A percentile compares a stretch with the other conserved stretches of the same genome.
Evolutionary conservation across 2,113 vertebrate species (phyloP).

Genomic region (Tricholaema leucomelas): DNA sequence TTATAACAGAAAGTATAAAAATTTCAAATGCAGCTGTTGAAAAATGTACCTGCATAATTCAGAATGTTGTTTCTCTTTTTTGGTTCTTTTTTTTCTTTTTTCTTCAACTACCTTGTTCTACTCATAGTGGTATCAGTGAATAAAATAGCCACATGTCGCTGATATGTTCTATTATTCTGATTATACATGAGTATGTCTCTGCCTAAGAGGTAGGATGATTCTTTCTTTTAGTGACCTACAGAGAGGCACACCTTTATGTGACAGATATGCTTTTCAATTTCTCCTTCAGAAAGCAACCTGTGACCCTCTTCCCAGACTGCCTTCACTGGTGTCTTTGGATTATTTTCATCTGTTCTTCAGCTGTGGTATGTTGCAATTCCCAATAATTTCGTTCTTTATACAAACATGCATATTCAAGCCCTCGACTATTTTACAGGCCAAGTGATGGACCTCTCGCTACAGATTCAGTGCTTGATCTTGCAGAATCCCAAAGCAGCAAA

Average conservation of each 20-base stretch:
- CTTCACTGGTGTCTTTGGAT: neutral
- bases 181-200: neutral
- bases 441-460: neutral
- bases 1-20: neutral
- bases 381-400: neutral
- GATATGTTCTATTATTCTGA: neutral
- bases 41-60: neutral
- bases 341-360: neutral
- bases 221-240: neutral
- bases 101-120: neutral
- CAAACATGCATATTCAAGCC: neutral
- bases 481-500: neutral
- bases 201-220: neutral
- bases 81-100: neutral
- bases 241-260: neutral
- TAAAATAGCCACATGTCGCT: neutral
- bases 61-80: neutral
- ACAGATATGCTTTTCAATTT: neutral
- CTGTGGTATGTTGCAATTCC: rapidly evolving
- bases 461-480: neutral
- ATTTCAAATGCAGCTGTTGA: neutral
- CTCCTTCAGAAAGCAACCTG: neutral
- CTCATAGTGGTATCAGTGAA: neutral
- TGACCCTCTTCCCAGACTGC: neutral
- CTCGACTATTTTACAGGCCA: neutral